A percentile compares a stretch with the other conserved stretches of the same genome.
These are phyloP conservation scores for Bugulina stolonifera DNA, from an alignment of 2,888 invertebrate genomes.

Conservation along the genomic window DNA sequence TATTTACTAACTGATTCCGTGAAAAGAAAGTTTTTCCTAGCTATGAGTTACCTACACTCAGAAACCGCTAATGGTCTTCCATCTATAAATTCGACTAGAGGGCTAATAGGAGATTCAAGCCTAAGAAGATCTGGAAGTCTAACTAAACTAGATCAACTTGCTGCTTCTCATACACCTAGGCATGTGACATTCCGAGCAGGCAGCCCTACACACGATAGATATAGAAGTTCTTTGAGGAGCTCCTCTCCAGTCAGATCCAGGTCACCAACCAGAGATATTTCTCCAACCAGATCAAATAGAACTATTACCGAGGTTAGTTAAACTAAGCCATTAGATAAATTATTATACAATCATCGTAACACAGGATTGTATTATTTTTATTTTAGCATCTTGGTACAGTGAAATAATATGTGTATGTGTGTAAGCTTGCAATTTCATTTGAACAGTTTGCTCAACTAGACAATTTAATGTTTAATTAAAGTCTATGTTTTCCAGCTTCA, in stretches of 20 bases:
- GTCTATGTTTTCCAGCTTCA: too few relatives aligned
- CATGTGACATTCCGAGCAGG: constrained; percentile 8
- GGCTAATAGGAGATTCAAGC: neutral
- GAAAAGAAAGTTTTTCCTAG: neutral
- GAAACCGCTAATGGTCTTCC: constrained; percentile 13
- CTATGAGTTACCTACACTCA: constrained; percentile 6
- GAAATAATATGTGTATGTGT: too few relatives aligned
- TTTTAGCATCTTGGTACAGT: too few relatives aligned
- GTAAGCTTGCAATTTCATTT: too few relatives aligned
- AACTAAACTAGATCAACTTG: constrained; percentile 14
- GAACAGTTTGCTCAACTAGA: too few relatives aligned
- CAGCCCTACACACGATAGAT: neutral
- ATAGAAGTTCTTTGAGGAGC: neutral
- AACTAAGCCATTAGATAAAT: too few relatives aligned
- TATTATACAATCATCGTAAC: too few relatives aligned
- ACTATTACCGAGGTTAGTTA: neutral
- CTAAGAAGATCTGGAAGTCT: constrained; percentile 17
- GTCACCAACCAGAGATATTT: constrained; percentile 12
- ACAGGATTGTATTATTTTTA: too few relatives aligned
- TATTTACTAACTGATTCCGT: neutral
- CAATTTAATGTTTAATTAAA: too few relatives aligned
- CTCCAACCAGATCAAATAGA: constrained; percentile 4
- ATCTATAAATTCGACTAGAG: constrained; percentile 15
- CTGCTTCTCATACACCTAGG: neutral
- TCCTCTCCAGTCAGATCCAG: neutral